These are phyloP conservation scores for Mormoops blainvillei DNA, from an alignment of 2,113 vertebrate genomes.

Conservation along the genomic window DNA sequence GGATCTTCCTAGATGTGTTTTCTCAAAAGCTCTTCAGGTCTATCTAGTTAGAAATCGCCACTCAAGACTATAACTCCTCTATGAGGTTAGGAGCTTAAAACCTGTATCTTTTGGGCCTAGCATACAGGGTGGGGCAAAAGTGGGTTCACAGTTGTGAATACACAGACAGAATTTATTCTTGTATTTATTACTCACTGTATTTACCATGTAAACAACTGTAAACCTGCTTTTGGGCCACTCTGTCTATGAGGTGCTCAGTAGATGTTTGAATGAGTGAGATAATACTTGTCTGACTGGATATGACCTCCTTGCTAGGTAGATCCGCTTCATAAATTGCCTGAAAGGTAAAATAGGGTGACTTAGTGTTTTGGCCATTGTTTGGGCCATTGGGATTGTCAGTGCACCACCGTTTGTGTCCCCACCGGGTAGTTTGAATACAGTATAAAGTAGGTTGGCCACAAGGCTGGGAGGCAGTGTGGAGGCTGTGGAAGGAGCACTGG, in stretches of 20 bases:
- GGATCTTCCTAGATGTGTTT: background rate
- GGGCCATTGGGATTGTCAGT: background rate
- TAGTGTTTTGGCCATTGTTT: background rate
- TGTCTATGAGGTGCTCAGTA: background rate
- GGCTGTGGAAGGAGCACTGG: background rate
- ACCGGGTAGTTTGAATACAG: accelerated
- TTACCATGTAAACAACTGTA: background rate
- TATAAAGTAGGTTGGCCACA: background rate
- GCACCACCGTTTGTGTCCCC: background rate
- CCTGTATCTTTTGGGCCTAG: background rate
- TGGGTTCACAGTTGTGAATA: background rate
- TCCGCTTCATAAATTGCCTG: background rate
- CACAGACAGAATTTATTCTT: background rate
- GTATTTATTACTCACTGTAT: background rate
- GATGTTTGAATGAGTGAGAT: background rate
- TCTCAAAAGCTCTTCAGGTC: background rate
- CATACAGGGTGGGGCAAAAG: background rate
- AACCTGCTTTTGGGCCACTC: background rate
- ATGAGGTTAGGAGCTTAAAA: background rate
- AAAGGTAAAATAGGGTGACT: background rate
- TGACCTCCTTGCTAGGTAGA: background rate
- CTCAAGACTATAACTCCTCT: background rate
- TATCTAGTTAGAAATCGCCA: background rate
- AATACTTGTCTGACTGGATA: background rate
- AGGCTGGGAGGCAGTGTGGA: background rate